A percentile compares a stretch with the other conserved stretches of the same genome.
These are phyloP conservation scores for Sebastes umbrosus DNA, from an alignment of 2,797 vertebrate species.

Conservation along the genomic window DNA sequence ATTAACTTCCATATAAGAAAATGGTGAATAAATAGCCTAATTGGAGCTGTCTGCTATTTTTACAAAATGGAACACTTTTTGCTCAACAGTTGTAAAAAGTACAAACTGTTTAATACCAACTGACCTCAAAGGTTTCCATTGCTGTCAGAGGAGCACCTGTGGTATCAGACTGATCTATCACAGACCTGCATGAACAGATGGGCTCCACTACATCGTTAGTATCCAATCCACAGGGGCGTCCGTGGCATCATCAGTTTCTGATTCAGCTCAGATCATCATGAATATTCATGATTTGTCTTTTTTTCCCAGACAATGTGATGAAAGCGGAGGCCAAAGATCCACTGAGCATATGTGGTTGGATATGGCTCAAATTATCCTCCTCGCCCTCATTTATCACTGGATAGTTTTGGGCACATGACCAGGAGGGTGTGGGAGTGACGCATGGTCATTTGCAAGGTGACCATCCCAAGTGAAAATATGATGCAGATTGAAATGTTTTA, in stretches of 20 bases:
- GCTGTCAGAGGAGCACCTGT: slow-evolving; percentile 55
- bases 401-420: slow-evolving; percentile 29
- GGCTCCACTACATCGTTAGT: slow-evolving; percentile 60
- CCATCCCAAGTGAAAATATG: not conserved
- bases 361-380: slow-evolving; percentile 35
- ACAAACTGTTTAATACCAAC: not conserved
- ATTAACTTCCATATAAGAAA: not conserved
- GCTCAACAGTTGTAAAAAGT: not conserved
- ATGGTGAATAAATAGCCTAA: not conserved
- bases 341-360: slow-evolving; percentile 56
- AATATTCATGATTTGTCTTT: slow-evolving; percentile 58
- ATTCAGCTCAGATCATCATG: slow-evolving; percentile 52
- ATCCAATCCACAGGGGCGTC: slow-evolving; percentile 56
- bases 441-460: not conserved
- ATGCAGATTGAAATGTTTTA: not conserved
- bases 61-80: not conserved
- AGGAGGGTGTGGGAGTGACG: not conserved
- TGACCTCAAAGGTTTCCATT: slow-evolving; percentile 19
- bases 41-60: not conserved
- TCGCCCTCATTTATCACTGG: slow-evolving; percentile 26
- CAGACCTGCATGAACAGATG: slow-evolving; percentile 70
- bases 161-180: slow-evolving; percentile 52
- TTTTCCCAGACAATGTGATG: slow-evolving; percentile 50
- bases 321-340: slow-evolving; percentile 41
- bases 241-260: slow-evolving; percentile 30